Evolutionary conservation across 37 sponge, comb jelly and placozoan genomes (phyloP).

Genomic region (Axinella damicornis): DNA sequence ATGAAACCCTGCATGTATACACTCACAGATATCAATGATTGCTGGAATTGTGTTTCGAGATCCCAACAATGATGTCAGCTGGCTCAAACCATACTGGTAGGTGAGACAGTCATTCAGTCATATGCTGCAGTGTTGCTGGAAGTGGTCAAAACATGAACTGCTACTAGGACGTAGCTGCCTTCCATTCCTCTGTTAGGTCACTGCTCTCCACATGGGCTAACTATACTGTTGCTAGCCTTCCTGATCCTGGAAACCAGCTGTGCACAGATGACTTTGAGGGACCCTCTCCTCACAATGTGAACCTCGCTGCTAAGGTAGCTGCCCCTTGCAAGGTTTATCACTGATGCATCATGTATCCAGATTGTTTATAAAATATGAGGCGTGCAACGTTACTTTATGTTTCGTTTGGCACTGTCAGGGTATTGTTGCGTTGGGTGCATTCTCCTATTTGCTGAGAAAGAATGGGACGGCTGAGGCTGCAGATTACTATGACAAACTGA

Average conservation of each 20-base stretch:
- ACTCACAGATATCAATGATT: too few species aligned
- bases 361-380: too few species aligned
- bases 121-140: too few species aligned
- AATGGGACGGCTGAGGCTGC: slow-evolving; percentile 23
- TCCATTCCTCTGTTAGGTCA: not conserved
- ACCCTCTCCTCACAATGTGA: slow-evolving; percentile 75
- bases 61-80: not conserved
- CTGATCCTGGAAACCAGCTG: slow-evolving; percentile 76
- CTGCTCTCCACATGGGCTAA: slow-evolving; percentile 60
- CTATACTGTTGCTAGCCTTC: slow-evolving; percentile 53
- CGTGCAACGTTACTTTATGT: too few species aligned
- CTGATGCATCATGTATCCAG: too few species aligned
- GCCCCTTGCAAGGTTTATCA: too few species aligned
- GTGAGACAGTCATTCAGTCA: too few species aligned
- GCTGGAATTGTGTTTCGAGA: too few species aligned
- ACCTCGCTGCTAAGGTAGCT: slow-evolving; percentile 78
- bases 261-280: slow-evolving; percentile 90
- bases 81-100: slow-evolving; percentile 25
- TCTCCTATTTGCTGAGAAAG: slow-evolving; percentile 41
- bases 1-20: too few species aligned
- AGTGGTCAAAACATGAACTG: too few species aligned
- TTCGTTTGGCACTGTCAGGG: not conserved
- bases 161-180: too few species aligned
- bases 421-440: not conserved
- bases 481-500: not conserved